phyloP scores from a whole-genome alignment of 2,797 vertebrate species.

The Psittacula echo region DNA sequence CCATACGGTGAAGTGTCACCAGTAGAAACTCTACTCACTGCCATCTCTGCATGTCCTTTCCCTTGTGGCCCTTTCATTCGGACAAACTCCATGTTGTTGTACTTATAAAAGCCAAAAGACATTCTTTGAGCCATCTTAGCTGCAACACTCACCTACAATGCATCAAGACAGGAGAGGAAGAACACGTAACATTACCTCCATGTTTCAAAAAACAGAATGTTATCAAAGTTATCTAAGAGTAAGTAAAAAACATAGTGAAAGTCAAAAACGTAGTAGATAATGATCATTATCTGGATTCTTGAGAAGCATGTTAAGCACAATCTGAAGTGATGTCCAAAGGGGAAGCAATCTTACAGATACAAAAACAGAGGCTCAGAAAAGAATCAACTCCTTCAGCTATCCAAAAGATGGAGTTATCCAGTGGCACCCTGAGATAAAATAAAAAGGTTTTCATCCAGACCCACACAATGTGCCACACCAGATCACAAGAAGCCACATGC shows the following conservation, averaged over 20 bases:
- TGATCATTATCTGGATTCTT: background rate
- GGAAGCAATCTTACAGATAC: background rate
- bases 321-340: background rate
- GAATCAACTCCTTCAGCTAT: background rate
- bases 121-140: slow-evolving; percentile 98
- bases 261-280: background rate
- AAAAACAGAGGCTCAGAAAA: background rate
- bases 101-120: slow-evolving; percentile 98
- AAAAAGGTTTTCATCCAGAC: background rate
- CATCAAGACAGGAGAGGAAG: background rate
- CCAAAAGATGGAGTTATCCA: background rate
- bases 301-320: background rate
- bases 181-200: background rate
- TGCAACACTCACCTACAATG: slow-evolving; percentile 90
- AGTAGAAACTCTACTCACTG: slow-evolving; percentile 92
- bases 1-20: slow-evolving; percentile 94
- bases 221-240: background rate
- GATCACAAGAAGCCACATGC: background rate
- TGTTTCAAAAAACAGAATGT: background rate
- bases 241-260: background rate
- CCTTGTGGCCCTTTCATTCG: slow-evolving; percentile 98
- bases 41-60: slow-evolving; percentile 98
- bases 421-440: background rate
- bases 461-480: background rate
- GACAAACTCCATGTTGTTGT: slow-evolving; percentile 99